A percentile compares a stretch with the other conserved stretches of the same genome.
Evolutionary conservation across 1,140 invertebrate genomes (phyloP).

Genomic region (Zaprionus lachaisei): DNA sequence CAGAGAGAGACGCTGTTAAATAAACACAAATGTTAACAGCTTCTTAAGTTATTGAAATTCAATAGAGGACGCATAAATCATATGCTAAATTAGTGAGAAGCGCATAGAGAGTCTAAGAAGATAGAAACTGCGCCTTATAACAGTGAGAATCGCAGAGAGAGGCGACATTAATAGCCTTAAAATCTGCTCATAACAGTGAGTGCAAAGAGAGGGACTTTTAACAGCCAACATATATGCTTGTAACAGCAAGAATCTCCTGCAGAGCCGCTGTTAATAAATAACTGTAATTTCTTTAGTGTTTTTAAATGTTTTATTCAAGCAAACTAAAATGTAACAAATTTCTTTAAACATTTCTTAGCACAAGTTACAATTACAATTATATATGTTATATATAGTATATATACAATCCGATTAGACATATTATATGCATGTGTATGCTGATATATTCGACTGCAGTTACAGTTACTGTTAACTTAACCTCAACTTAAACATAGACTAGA

Average conservation of each 20-base stretch:
- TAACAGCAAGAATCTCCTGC: neutral
- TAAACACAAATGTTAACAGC: neutral
- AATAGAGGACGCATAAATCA: neutral
- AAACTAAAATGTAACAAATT: conserved; percentile 78
- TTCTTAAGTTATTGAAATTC: neutral
- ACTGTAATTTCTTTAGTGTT: neutral
- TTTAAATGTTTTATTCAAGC: conserved; percentile 69
- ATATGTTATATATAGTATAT: conserved; percentile 30
- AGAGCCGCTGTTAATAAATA: neutral
- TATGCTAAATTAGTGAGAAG: neutral
- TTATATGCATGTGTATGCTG: neutral
- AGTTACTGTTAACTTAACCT: conserved; percentile 37
- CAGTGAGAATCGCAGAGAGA: neutral
- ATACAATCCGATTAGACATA: conserved; percentile 22
- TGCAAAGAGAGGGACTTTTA: too few relatives aligned
- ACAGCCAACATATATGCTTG: too few relatives aligned
- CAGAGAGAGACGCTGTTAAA: conserved; percentile 4
- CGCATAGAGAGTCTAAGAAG: too few relatives aligned
- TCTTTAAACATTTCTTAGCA: conserved; percentile 64
- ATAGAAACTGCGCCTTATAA: too few relatives aligned
- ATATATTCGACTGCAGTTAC: conserved; percentile 54
- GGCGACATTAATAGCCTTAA: neutral
- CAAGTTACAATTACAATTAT: conserved; percentile 42
- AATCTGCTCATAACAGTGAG: too few relatives aligned
- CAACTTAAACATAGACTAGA: conserved; percentile 75